Evolutionary conservation across 64 coral and sea anemone species (phyloP), one percentile per base, ranked within the genome.

Genomic region (Porites lutea): DNA sequence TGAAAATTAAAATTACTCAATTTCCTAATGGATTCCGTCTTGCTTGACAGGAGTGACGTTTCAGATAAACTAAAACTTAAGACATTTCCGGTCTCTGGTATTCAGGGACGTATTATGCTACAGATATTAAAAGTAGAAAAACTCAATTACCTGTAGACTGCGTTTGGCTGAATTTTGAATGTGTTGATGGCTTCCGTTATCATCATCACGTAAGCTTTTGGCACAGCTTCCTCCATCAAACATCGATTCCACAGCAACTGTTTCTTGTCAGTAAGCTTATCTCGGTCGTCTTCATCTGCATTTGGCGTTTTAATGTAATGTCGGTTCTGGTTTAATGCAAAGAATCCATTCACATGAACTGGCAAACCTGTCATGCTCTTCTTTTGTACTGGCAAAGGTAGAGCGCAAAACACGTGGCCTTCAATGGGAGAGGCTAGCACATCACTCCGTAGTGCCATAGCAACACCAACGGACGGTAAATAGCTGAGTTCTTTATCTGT

Each of bases 331-430:
- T 86, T 97, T 20, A 97, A 50, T 8, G 91, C 91, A 55, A 97
- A 97, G 52, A 93, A 97, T n/a, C 95, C 92, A 84, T 97, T 97
- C 15, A 97, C 95, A 88, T 97, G 95, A 2, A 97, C 88, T 4
- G 95, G 95, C 4, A 97, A 88, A 45, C 95, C 95, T 3, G 95
- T 97, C 46, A 86, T 65, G 77, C 91, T 93, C 27, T 97, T 93
- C 51, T 62, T 72, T 49, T 97, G 92, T 68, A 93, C 59, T 7
- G 95, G 95, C 16, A 97, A 87, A 13, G 95, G 95, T 65, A 94
- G 82, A 59, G 91, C 90, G 71, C 95, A 97, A 75, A 97, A 97
- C 1, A 97, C 59, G 18, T 81, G 84, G 4, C 75, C 76, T 11
- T 61, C 20, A 22, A 43, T 72, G 53, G 13, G 5, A 14, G 53